These are phyloP conservation scores for Zeugodacus cucurbitae DNA, from an alignment of 1,140 invertebrate species.

Conservation along the genomic window DNA sequence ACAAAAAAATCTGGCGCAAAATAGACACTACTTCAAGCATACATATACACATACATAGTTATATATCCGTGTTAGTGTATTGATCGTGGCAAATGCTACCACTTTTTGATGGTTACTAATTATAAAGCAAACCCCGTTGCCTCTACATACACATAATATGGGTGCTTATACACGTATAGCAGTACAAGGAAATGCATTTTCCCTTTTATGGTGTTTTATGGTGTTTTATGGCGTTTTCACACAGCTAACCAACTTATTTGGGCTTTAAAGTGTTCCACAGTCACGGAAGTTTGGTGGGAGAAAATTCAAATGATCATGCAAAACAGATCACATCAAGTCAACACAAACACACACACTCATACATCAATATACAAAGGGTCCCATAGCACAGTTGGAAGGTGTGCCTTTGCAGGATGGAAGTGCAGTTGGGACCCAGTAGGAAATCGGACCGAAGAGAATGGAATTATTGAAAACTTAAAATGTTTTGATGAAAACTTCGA, in stretches of 20 bases:
- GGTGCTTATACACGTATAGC: not conserved
- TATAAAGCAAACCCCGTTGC: not conserved
- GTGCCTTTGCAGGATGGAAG: not conserved
- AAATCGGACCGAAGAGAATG: not conserved
- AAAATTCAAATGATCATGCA: constrained; percentile 38
- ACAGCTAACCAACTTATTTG: not conserved
- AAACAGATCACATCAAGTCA: not conserved
- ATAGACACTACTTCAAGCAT: not conserved
- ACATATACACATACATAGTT: not conserved
- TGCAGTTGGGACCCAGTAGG: not conserved
- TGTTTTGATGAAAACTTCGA: no score
- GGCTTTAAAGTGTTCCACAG: not conserved
- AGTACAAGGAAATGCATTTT: not conserved
- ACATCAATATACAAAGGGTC: no score
- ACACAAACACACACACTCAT: not conserved
- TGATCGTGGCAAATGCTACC: constrained; percentile 24
- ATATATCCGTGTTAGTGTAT: not conserved
- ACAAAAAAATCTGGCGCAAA: not conserved
- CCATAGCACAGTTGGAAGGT: not conserved
- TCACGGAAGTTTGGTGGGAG: constrained; percentile 20
- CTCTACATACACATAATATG: not conserved
- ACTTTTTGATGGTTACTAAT: constrained; percentile 19
- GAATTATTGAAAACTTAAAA: no score
- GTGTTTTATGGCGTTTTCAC: not conserved
- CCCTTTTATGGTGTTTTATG: not conserved